Evolutionary conservation across 2,888 invertebrate genomes (phyloP).

Genomic region (Luperina testacea): DNA sequence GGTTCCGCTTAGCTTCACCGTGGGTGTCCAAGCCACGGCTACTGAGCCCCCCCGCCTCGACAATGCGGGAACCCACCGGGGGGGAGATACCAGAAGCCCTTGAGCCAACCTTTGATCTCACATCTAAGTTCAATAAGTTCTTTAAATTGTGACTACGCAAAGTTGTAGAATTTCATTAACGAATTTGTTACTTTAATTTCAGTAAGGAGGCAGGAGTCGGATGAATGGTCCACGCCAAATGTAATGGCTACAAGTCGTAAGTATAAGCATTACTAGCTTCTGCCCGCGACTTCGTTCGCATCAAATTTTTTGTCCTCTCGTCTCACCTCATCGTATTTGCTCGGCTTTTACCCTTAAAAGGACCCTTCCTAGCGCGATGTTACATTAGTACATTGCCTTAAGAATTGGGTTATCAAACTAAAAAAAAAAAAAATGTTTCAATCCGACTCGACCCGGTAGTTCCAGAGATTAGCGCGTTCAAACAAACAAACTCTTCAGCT

Average conservation of each 20-base stretch:
- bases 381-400: too few relatives aligned
- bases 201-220: constrained; percentile 59
- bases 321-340: neutral
- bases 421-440: too few relatives aligned
- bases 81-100: neutral
- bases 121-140: neutral
- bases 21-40: too few relatives aligned
- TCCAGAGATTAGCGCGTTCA: too few relatives aligned
- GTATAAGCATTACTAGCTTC: constrained; percentile 54
- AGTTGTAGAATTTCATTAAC: neutral
- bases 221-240: constrained; percentile 77
- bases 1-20: too few relatives aligned
- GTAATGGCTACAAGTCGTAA: constrained; percentile 80
- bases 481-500: too few relatives aligned
- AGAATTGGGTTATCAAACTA: too few relatives aligned
- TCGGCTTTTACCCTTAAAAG: neutral
- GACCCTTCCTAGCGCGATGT: too few relatives aligned
- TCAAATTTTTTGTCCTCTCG: neutral
- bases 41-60: too few relatives aligned
- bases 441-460: too few relatives aligned
- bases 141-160: neutral
- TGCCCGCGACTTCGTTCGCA: neutral
- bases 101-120: neutral
- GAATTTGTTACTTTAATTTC: constrained; percentile 29
- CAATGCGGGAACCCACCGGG: too few relatives aligned